Conservation (phyloP, 1,140 invertebrate species). For the Neodiprion lecontei region DNA sequence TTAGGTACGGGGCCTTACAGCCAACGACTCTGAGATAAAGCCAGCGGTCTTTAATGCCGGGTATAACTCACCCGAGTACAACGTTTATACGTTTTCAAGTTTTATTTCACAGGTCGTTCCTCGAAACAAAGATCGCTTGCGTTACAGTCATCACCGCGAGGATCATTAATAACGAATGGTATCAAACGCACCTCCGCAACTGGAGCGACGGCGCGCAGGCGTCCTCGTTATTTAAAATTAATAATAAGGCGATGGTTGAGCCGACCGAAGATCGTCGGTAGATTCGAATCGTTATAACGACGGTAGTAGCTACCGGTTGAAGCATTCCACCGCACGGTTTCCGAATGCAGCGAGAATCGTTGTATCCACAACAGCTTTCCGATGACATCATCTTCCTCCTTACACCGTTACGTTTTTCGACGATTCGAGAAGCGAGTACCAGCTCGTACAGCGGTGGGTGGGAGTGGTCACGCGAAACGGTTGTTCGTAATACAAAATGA, state of each 20-base stretch:
- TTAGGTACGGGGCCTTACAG: not conserved
- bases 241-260: slow-evolving; percentile 43
- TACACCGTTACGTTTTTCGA: not conserved
- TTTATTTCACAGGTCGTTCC: too few relatives aligned
- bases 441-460: not conserved
- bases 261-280: slow-evolving; percentile 24
- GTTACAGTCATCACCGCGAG: not conserved
- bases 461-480: not conserved
- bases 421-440: not conserved
- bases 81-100: not conserved
- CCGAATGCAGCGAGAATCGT: slow-evolving; percentile 16
- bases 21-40: not conserved
- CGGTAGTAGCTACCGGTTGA: slow-evolving; percentile 52
- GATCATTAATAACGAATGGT: slow-evolving; percentile 57
- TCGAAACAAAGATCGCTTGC: not conserved
- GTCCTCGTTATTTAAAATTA: slow-evolving; percentile 58
- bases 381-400: slow-evolving; percentile 22
- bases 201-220: slow-evolving; percentile 33
- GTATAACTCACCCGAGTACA: not conserved
- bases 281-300: slow-evolving; percentile 58
- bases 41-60: not conserved
- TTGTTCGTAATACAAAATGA: slow-evolving; percentile 5
- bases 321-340: slow-evolving; percentile 39
- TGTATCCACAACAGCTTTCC: slow-evolving; percentile 21
- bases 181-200: slow-evolving; percentile 45